These are phyloP conservation scores for Mythimna lalbum DNA, from an alignment of 2,888 invertebrate species.

Conservation along the genomic window DNA sequence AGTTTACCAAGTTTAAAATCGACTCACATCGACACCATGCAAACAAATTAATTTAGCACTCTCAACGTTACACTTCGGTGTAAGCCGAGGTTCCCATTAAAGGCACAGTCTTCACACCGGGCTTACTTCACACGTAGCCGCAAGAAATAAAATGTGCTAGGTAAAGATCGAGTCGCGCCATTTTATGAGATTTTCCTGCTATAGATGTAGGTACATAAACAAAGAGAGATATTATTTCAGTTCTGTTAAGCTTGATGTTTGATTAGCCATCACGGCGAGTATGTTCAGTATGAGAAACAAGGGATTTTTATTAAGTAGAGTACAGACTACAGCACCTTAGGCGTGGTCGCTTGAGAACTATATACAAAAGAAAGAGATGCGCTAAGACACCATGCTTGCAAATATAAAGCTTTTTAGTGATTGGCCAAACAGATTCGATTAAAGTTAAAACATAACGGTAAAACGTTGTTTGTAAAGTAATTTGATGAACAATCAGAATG, in stretches of 20 bases:
- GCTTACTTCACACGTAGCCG: slow-evolving; percentile 68
- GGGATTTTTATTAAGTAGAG: too few relatives aligned
- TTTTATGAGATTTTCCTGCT: slow-evolving; percentile 48
- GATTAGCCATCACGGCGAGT: not conserved
- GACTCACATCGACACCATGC: not conserved
- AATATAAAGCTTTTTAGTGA: too few relatives aligned
- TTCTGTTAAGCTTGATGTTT: not conserved
- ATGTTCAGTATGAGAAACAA: too few relatives aligned
- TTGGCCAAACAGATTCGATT: too few relatives aligned
- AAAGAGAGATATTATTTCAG: slow-evolving; percentile 2
- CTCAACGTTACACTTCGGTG: slow-evolving; percentile 58
- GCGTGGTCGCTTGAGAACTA: too few relatives aligned
- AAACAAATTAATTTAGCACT: not conserved
- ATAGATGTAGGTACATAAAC: not conserved
- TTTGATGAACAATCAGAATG: too few relatives aligned
- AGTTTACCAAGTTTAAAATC: not conserved
- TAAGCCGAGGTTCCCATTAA: slow-evolving; percentile 65
- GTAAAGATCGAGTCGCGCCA: slow-evolving; percentile 54
- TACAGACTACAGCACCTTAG: too few relatives aligned
- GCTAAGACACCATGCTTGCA: too few relatives aligned
- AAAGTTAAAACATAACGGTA: too few relatives aligned
- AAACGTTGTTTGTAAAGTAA: too few relatives aligned
- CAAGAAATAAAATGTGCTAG: slow-evolving; percentile 62
- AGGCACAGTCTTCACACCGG: slow-evolving; percentile 61
- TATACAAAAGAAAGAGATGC: too few relatives aligned